These are phyloP conservation scores for Cyrtorhinus lividipennis DNA, from an alignment of 1,140 invertebrate genomes.

Conservation along the genomic window DNA sequence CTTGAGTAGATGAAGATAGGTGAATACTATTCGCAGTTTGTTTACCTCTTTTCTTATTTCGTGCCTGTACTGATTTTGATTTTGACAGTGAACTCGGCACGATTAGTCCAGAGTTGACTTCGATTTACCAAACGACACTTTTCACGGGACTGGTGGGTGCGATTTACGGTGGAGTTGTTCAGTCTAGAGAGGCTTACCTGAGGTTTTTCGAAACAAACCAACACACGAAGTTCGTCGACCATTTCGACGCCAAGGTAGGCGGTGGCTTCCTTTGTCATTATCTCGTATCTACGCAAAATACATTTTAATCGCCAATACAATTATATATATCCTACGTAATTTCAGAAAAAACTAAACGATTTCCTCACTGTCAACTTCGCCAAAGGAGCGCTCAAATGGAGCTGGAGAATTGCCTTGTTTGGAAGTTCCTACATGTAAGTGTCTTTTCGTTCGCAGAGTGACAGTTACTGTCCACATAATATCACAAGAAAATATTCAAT, in stretches of 20 bases:
- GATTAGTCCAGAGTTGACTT: constrained; percentile 41
- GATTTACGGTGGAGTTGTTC: constrained; percentile 42
- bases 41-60: neutral
- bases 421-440: constrained; percentile 45
- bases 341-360: constrained; percentile 47
- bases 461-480: too few species aligned
- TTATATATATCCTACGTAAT: too few species aligned
- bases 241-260: constrained; percentile 50
- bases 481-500: too few species aligned
- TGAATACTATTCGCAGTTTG: too few species aligned
- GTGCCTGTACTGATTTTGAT: too few species aligned
- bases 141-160: constrained; percentile 40
- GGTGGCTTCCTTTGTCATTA: too few species aligned
- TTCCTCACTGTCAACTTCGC: constrained; percentile 44
- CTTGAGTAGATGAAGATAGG: neutral
- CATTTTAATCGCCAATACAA: too few species aligned
- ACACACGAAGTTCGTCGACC: constrained; percentile 47
- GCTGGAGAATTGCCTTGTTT: constrained; percentile 46
- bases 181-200: constrained; percentile 41
- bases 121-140: constrained; percentile 38
- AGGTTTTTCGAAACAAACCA: constrained; percentile 57
- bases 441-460: neutral
- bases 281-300: too few species aligned
- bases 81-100: constrained; percentile 41
- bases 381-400: constrained; percentile 50